Evolutionary conservation across 2,888 invertebrate species (phyloP).

Genomic region (Athalia rosae): DNA sequence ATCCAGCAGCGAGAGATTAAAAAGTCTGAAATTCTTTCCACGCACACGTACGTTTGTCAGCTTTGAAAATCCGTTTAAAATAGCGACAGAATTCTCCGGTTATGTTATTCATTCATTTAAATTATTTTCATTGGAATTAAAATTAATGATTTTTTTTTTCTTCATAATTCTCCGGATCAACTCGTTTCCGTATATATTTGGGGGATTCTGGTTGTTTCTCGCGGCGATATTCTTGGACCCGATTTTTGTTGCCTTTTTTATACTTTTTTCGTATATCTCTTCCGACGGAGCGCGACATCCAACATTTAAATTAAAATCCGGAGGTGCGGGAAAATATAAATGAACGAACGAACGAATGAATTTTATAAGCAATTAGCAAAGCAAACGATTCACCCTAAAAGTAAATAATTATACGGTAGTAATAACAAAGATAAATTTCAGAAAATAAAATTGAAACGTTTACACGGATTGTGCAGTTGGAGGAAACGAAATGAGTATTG

Average conservation of each 20-base stretch:
- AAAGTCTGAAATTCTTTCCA: slow-evolving; percentile 7
- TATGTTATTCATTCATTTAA: background rate
- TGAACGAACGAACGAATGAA: background rate
- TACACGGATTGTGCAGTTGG: too few species aligned
- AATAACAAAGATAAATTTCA: background rate
- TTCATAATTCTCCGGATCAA: slow-evolving; percentile 19
- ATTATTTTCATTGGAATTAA: background rate
- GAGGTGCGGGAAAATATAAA: too few species aligned
- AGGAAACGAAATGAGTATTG: too few species aligned
- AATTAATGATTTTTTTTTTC: background rate
- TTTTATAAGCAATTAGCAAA: slow-evolving; percentile 14
- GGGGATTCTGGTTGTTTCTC: too few species aligned
- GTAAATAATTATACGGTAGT: background rate
- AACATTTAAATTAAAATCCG: background rate
- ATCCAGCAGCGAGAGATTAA: slow-evolving; percentile 23
- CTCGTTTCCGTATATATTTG: background rate
- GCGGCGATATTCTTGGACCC: background rate
- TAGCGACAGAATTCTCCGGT: background rate
- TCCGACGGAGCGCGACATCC: background rate
- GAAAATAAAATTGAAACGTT: background rate
- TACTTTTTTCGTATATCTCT: background rate
- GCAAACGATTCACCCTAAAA: background rate
- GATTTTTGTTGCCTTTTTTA: background rate
- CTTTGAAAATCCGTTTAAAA: background rate
- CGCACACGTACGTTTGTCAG: slow-evolving; percentile 14